Evolutionary conservation across 2,113 vertebrate genomes (phyloP), one percentile per base, ranked within the genome.

Genomic region (Sialia sialis): DNA sequence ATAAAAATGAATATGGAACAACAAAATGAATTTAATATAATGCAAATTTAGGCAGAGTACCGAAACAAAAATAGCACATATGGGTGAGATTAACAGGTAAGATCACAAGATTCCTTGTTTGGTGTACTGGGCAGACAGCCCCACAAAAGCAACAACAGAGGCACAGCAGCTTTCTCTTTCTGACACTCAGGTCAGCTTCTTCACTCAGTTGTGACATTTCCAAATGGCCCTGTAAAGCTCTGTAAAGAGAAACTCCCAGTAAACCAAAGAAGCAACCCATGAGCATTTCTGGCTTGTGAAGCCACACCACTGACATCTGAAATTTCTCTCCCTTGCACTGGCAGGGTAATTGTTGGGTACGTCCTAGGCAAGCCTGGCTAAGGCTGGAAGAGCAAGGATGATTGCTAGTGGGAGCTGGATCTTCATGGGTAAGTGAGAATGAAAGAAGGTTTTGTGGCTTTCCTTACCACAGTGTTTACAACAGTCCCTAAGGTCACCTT

Each of bases 331-430:
- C n/a, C 30, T 55, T 25, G 3, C 0, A 0, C 27, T 48, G 16
- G 7, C 1, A 0, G 2, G 4, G 5, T 10, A 16, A 19, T 25
- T 56, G 72, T 1, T 34, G 4, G 18, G 11, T 34, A 29, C 25
- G 29, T 30, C 36, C 54, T 12, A 73, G 30, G 36, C 16, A 56
- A 66, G 32, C 29, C 41, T 58, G n/a, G 11, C 34, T 77, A 30
- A 16, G 38, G 16, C 29, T 63, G 27, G 9, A 87, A 48, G 7
- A 82, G 39, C 19, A 82, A 76, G 36, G 13, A 29, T 1, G 10
- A 13, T 13, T 34, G 30, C 39, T 38, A 36, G 10, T 13, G 62
- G 44, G 13, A 58, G 36, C 11, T 85, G 27, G 22, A 39, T 34
- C 48, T 49, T 74, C 64, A 62, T 4, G 9, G 13, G 6, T 32